Evolutionary conservation across 2,888 invertebrate species (phyloP).

Genomic region (Lapara coniferarum): DNA sequence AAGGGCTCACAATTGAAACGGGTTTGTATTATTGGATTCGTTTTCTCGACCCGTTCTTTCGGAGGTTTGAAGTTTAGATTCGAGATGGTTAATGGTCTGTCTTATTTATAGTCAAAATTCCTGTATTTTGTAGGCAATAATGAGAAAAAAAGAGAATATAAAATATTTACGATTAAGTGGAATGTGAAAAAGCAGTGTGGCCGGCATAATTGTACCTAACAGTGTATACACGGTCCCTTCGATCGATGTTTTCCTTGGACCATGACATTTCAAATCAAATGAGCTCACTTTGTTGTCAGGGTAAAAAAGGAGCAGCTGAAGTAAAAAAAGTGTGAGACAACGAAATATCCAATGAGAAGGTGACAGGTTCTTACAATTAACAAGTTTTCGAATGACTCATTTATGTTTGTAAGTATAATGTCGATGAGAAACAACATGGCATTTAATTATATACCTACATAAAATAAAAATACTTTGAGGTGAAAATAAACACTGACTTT

Average conservation of each 20-base stretch:
- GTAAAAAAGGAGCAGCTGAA: too few relatives aligned
- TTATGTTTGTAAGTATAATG: not conserved
- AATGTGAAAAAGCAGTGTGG: too few relatives aligned
- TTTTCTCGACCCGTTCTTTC: constrained; percentile 15
- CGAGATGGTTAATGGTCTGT: not conserved
- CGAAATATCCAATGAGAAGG: not conserved
- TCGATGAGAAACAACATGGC: not conserved
- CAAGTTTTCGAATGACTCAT: not conserved
- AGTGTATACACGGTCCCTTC: too few relatives aligned
- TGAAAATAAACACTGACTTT: not conserved
- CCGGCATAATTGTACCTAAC: too few relatives aligned
- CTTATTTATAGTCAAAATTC: not conserved
- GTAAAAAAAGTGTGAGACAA: too few relatives aligned
- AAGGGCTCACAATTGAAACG: constrained; percentile 44
- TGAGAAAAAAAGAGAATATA: too few relatives aligned
- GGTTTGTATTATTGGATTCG: constrained; percentile 26
- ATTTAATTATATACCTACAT: not conserved
- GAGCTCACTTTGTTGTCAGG: too few relatives aligned
- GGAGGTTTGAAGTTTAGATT: constrained; percentile 6
- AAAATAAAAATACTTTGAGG: not conserved
- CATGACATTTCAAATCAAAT: too few relatives aligned
- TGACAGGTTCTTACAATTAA: not conserved
- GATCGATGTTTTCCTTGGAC: too few relatives aligned
- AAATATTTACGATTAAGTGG: too few relatives aligned
- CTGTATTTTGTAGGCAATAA: not conserved